Percentiles rank a stretch among this genome's conserved stretches.
Evolutionary conservation across 2,113 vertebrate genomes (phyloP).

Genomic region (Ceyx margarethae): DNA sequence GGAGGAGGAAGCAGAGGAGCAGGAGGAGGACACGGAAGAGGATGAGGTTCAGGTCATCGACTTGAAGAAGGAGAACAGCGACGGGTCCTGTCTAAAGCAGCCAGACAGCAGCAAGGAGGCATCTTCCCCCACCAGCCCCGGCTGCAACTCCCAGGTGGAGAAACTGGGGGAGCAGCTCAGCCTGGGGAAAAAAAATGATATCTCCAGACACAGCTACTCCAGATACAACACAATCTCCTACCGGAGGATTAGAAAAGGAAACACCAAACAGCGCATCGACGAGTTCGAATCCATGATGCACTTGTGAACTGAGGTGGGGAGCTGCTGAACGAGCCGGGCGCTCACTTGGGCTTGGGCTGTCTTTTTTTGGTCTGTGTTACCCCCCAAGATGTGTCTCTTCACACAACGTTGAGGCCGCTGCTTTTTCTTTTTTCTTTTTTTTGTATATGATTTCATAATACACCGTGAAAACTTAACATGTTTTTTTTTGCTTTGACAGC

Average conservation of each 20-base stretch:
- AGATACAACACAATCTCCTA: constrained; percentile 93
- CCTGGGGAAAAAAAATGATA: constrained; percentile 72
- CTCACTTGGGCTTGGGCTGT: not conserved
- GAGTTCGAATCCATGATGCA: constrained; percentile 92
- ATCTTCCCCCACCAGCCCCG: constrained; percentile 7
- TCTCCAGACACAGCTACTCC: constrained; percentile 80
- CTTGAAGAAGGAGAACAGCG: constrained; percentile 61
- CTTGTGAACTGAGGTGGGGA: constrained; percentile 67
- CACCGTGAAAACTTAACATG: constrained; percentile 9
- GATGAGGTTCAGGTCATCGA: constrained; percentile 69
- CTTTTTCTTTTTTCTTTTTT: constrained; percentile 42
- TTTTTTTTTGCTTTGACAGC: not conserved
- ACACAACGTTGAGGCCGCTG: not conserved
- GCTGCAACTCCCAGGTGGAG: constrained; percentile 58
- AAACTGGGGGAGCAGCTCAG: constrained; percentile 54
- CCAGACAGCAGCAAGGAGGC: constrained; percentile 9
- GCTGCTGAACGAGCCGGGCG: not conserved
- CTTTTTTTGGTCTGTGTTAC: too few species aligned
- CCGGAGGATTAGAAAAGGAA: constrained; percentile 90
- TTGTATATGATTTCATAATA: constrained; percentile 45
- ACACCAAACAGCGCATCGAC: constrained; percentile 90
- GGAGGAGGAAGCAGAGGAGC: not conserved
- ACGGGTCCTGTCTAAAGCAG: not conserved
- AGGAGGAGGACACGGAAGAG: constrained; percentile 42
- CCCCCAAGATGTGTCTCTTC: not conserved